Base-by-base conservation (phyloP, 2,888 invertebrate species). In the Fragum fragum region DNA sequence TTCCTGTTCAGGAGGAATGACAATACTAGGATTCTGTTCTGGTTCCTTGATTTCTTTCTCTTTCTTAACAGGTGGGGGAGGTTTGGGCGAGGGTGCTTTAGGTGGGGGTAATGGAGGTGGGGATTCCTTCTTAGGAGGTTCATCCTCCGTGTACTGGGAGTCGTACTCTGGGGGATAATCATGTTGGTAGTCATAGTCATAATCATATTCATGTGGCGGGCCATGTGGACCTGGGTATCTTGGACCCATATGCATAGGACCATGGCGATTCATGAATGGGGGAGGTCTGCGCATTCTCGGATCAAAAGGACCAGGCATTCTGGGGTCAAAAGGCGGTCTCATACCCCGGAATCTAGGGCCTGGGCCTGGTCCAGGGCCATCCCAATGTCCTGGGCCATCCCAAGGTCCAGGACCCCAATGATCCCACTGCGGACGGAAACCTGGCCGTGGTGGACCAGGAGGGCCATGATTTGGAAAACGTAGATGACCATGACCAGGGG, bases 1-100 rank as follows among this genome's bases (percentile, higher is more conserved):
- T 42, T 88, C 92, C 78, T 93, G 93, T 76, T 94, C 94, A 16
- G 94, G 93, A 21, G 93, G 93, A 73, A 93, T 92, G 36, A 88
- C 88, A 82, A 89, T 87, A 26, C 85, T 86, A 9, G 88, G 89
- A 73, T 89, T 88, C 76, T 89, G 89, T 28, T 89, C 88, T 23
- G 85, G 86, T 74, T 90, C 86, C 68, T 87, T 84, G 32, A 86
- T 80, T 18, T 84, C 85, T 47, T 89, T 90, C 70, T 91, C 89
- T 63, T 90, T 89, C 78, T 89, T 89, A 18, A 90, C 90, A 23
- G 91, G 91, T 29, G 91, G 90, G 42, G 90, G 91, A n/a, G 92
- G 92, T 68, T 89, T 90, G 7, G 92, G 91, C n/a, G 91, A 89
- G 2, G 91, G 90, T 16, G 91, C 88, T 39, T 88, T 89, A 6